Evolutionary conservation across 2,888 invertebrate species (phyloP), one percentile per base, ranked within the genome.

Genomic region (Fragum fragum): DNA sequence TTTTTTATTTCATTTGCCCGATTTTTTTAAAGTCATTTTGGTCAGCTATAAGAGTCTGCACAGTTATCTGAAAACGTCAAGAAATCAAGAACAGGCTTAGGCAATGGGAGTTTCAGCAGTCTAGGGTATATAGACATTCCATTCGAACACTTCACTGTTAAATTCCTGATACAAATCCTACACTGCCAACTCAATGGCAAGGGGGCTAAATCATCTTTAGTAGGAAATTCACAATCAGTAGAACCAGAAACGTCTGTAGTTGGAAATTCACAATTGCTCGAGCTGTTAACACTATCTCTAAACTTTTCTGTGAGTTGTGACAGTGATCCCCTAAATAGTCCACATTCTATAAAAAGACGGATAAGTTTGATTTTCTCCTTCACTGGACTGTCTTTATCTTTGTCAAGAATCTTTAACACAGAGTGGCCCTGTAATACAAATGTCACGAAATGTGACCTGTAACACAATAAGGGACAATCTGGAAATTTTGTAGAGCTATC

Each of bases 61-160:
- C 9, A 42, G 5, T 42, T 6, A 59, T 73, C 63, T n/a, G 52
- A n/a, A 47, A 73, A 73, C n/a, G 73, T 61, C 36, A 74, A 21
- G 52, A 52, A 74, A 2, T 74, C 74, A n/a, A 68, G 11, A 5
- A 74, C 29, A 23, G 66, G 16, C 39, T 55, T 66, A 21, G 74
- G 74, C 1, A 74, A 36, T 14, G 36, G 36, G 16, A 74, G 29
- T 36, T 55, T 32, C 23, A 36, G 11, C 6, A 74, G 29, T 23
- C 16, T 7, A 26, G 9, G 6, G 23, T 59, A 36, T 23, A 74
- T 68, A 16, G 66, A 66, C 26, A 21, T 66, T 21, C 74, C 74
- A 6, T 32, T 36, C 14, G 74, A 29, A 55, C 32, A 36, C 14
- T 23, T 32, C 26, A n/a, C 66, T 18, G 53, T 36, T 6, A 36